Evolutionary conservation across 2,888 invertebrate species (phyloP).

Genomic region (Scaptomyza polygonia): DNA sequence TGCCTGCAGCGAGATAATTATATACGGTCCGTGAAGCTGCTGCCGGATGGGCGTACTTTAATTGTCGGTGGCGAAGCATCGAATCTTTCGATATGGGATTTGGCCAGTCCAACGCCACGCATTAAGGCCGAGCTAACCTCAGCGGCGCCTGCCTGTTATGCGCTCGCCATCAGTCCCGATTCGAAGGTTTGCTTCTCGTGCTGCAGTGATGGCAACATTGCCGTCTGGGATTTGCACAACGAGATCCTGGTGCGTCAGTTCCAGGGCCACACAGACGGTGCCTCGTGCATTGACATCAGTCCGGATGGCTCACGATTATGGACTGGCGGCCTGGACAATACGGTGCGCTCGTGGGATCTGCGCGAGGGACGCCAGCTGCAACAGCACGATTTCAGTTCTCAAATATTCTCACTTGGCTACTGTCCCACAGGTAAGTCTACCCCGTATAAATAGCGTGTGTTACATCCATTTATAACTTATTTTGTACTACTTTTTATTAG

Average conservation of each 20-base stretch:
- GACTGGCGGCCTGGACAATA: slow-evolving; percentile 98
- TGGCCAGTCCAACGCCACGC: slow-evolving; percentile 94
- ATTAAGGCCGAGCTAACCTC: slow-evolving; percentile 96
- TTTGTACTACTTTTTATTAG: slow-evolving; percentile 76
- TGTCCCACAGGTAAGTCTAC: slow-evolving; percentile 91
- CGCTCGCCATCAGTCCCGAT: slow-evolving; percentile 98
- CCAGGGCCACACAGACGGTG: slow-evolving; percentile 98
- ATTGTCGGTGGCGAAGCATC: slow-evolving; percentile 99
- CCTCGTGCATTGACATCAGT: slow-evolving; percentile 98
- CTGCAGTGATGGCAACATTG: slow-evolving; percentile 99
- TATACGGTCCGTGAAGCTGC: slow-evolving; percentile 96
- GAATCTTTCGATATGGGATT: slow-evolving; percentile 97
- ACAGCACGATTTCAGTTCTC: slow-evolving; percentile 97
- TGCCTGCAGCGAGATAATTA: slow-evolving; percentile 98
- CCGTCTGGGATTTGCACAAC: slow-evolving; percentile 97
- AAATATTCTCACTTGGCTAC: slow-evolving; percentile 94
- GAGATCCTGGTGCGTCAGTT: slow-evolving; percentile 96
- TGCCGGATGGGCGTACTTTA: slow-evolving; percentile 96
- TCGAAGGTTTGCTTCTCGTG: slow-evolving; percentile 99
- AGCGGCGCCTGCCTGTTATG: slow-evolving; percentile 98
- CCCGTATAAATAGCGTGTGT: background rate
- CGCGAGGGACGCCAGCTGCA: slow-evolving; percentile 96
- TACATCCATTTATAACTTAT: background rate
- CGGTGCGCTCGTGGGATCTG: slow-evolving; percentile 98
- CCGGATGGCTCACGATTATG: slow-evolving; percentile 94